phyloP scores from a whole-genome alignment of 2,113 vertebrate genomes.

The Rhynchomys soricoides region DNA sequence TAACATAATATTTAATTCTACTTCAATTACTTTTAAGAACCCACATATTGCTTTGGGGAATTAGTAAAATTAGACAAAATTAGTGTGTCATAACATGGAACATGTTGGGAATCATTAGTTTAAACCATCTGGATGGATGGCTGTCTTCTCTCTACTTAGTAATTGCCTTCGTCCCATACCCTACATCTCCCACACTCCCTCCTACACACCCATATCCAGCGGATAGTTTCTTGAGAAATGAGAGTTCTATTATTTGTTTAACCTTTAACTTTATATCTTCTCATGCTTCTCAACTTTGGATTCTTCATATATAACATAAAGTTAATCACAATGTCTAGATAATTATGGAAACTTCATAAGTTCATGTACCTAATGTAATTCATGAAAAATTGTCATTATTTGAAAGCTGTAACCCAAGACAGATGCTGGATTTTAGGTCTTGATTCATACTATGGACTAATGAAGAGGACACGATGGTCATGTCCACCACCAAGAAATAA shows the following conservation, averaged over 20 bases:
- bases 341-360: background rate
- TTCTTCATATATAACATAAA: conserved; percentile 24
- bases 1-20: conserved; percentile 77
- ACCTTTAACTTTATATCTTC: conserved; percentile 26
- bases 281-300: background rate
- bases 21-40: conserved; percentile 79
- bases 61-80: conserved; percentile 79
- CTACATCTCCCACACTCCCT: background rate
- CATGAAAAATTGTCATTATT: background rate
- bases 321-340: background rate
- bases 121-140: conserved; percentile 62
- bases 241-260: background rate
- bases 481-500: background rate
- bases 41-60: conserved; percentile 74
- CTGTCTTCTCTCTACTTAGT: conserved; percentile 44
- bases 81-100: conserved; percentile 70
- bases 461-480: background rate
- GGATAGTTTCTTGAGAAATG: conserved; percentile 21
- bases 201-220: background rate
- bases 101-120: conserved; percentile 72
- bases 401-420: background rate
- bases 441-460: conserved; percentile 10
- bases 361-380: background rate
- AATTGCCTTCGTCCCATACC: conserved; percentile 41
- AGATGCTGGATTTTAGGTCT: background rate